phyloP scores from a whole-genome alignment of 2,888 invertebrate genomes.

The Ormyrus thymus region DNA sequence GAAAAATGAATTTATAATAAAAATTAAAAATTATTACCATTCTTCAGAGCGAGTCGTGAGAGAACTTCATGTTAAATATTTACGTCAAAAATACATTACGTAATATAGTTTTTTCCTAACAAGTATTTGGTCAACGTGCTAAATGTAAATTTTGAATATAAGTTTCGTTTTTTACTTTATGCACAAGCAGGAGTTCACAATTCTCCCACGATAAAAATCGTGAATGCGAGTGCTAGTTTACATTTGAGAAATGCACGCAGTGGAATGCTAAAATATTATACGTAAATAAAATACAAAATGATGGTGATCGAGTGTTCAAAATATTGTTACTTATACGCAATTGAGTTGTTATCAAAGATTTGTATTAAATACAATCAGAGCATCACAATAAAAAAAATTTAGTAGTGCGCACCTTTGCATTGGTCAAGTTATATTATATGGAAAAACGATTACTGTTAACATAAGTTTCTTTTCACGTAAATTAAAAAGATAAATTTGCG shows the following conservation, averaged over 20 bases:
- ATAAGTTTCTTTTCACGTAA: not conserved
- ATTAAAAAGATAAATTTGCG: constrained; percentile 3
- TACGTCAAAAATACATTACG: constrained; percentile 42
- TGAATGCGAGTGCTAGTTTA: not conserved
- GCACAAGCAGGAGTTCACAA: not conserved
- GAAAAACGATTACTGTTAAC: constrained; percentile 13
- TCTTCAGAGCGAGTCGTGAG: constrained; percentile 17
- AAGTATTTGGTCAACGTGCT: constrained; percentile 65
- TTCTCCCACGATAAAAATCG: constrained; percentile 16
- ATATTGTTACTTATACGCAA: constrained; percentile 14
- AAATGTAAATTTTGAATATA: constrained; percentile 59
- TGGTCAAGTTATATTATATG: not conserved
- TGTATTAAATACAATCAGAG: constrained; percentile 4
- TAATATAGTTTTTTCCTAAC: constrained; percentile 53
- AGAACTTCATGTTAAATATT: constrained; percentile 40
- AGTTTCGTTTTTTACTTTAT: constrained; percentile 20
- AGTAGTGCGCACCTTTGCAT: not conserved
- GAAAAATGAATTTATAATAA: constrained; percentile 6
- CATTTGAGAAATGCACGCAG: constrained; percentile 29
- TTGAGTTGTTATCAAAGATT: not conserved
- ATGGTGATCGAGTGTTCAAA: constrained; percentile 30
- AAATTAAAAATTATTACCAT: constrained; percentile 4
- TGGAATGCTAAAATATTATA: constrained; percentile 39
- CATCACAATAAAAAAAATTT: constrained; percentile 5
- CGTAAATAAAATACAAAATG: constrained; percentile 38